A percentile compares a stretch with the other conserved stretches of the same genome.
These are phyloP conservation scores for Ariolimax columbianus DNA, from an alignment of 2,888 invertebrate genomes.

Conservation along the genomic window DNA sequence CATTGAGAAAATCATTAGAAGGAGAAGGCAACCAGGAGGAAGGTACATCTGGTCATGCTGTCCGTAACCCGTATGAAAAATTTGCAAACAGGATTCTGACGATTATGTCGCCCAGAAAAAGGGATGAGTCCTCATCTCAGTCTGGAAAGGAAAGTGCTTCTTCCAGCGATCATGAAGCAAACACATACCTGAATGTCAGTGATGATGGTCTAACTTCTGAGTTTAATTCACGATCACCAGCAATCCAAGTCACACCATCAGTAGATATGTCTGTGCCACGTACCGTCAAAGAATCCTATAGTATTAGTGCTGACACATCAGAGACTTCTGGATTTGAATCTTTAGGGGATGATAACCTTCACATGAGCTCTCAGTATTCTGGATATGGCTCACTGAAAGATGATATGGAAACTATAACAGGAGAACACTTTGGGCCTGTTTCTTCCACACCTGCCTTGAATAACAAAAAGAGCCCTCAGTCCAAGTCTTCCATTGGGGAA, in stretches of 20 bases:
- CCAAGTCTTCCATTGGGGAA: slow-evolving; percentile 1
- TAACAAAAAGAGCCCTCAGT: neutral
- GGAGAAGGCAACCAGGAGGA: neutral
- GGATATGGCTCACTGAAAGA: slow-evolving; percentile 35
- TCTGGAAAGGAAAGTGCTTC: slow-evolving; percentile 16
- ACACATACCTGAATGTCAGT: slow-evolving; percentile 50
- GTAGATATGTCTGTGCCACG: slow-evolving; percentile 43
- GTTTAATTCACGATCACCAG: slow-evolving; percentile 11
- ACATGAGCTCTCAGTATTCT: slow-evolving; percentile 48
- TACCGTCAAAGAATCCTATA: slow-evolving; percentile 67
- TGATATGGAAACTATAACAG: slow-evolving; percentile 26
- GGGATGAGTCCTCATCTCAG: slow-evolving; percentile 6
- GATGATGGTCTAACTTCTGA: slow-evolving; percentile 53
- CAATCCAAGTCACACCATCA: slow-evolving; percentile 31
- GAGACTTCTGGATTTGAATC: slow-evolving; percentile 74
- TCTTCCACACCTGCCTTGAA: neutral
- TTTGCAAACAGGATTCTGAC: slow-evolving; percentile 34
- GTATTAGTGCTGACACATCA: slow-evolving; percentile 73
- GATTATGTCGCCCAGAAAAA: slow-evolving; percentile 20
- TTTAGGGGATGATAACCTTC: slow-evolving; percentile 66
- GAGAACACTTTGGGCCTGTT: slow-evolving; percentile 33
- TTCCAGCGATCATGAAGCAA: neutral
- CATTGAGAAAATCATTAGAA: neutral
- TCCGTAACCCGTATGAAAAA: slow-evolving; percentile 5
- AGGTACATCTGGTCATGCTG: neutral